phyloP scores from a whole-genome alignment of 2,113 vertebrate genomes.

The Platichthys stellatus region DNA sequence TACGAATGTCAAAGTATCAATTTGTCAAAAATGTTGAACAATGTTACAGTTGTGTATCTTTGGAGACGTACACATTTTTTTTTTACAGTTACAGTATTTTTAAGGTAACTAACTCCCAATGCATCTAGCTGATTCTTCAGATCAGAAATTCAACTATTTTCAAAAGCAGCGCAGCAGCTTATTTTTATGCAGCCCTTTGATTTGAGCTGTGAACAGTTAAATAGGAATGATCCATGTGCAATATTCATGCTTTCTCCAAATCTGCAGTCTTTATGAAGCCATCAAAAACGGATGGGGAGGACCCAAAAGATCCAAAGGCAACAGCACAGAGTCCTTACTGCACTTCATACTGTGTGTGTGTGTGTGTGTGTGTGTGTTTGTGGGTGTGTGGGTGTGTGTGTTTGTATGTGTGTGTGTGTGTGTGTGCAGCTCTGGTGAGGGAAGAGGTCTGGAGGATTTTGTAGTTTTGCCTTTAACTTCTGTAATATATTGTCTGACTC shows the following conservation, averaged over 20 bases:
- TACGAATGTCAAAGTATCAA: too few species aligned
- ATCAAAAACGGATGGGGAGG: slow-evolving; percentile 29
- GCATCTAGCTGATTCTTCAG: neutral
- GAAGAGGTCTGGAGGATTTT: slow-evolving; percentile 3
- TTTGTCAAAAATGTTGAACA: too few species aligned
- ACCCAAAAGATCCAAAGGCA: slow-evolving; percentile 21
- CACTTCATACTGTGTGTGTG: slow-evolving; percentile 1
- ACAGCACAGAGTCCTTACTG: slow-evolving; percentile 2
- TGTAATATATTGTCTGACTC: neutral
- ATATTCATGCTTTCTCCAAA: slow-evolving; percentile 28
- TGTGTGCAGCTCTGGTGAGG: neutral
- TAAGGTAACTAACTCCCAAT: neutral
- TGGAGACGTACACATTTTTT: too few species aligned
- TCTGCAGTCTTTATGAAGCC: slow-evolving; percentile 23
- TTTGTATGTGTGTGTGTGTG: neutral
- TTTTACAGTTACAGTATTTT: neutral
- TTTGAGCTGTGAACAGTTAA: slow-evolving; percentile 18
- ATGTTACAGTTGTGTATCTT: too few species aligned
- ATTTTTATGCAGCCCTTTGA: slow-evolving; percentile 12
- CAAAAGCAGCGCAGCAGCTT: slow-evolving; percentile 14
- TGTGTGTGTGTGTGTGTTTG: neutral
- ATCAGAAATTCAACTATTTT: slow-evolving; percentile 1
- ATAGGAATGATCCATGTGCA: slow-evolving; percentile 5
- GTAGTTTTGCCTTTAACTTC: neutral
- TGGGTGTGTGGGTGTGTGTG: neutral